Base-by-base conservation (phyloP, 2,888 invertebrate species). In the Carabus problematicus region DNA sequence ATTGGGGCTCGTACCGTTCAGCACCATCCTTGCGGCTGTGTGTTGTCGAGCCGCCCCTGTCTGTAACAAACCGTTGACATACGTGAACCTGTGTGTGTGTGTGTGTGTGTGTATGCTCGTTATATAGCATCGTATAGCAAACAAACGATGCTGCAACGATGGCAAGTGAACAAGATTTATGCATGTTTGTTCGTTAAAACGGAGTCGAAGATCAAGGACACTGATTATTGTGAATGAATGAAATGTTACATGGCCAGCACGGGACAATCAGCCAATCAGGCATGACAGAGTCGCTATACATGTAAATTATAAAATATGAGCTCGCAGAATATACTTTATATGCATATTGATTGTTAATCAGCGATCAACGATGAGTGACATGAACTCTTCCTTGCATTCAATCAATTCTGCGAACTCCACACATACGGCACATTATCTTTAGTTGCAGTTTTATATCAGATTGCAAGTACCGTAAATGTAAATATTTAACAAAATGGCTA, bases 1-100 rank as follows among this genome's bases (percentile, higher is more conserved):
- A 92, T 42, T 80, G 54, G 64, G 71, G 64, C 64, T 72, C 56
- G 68, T 71, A 47, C 40, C 56, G 40, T 40, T 68, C 63, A 14
- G 75, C 68, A 55, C 87, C 86, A 56, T 85, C 85, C 49, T 86
- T 85, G 62, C 84, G 82, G 72, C 84, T 81, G 45, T 84, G 83
- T 41, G 82, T 56, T 84, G 78, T 77, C 83, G 82, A 76, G 79
- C 84, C 81, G 75, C 85, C 86, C 60, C 67, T 40, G 18, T 67
- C 67, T 67, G 60, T 54, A 67, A 67, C 67, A 47, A 47, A 47
- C 45, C 16, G 29, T 29, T 29, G 29, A 29, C 29, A 29, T 29
- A 29, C 2, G 29, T 29, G 29, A 29, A 29, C 29, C 29, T 29
- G 29, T 29, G 29, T 29, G 29, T 29, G 29, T 29, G 29, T 40